Conservation (phyloP, 2,797 vertebrate genomes). For the Simalia tracyae region DNA sequence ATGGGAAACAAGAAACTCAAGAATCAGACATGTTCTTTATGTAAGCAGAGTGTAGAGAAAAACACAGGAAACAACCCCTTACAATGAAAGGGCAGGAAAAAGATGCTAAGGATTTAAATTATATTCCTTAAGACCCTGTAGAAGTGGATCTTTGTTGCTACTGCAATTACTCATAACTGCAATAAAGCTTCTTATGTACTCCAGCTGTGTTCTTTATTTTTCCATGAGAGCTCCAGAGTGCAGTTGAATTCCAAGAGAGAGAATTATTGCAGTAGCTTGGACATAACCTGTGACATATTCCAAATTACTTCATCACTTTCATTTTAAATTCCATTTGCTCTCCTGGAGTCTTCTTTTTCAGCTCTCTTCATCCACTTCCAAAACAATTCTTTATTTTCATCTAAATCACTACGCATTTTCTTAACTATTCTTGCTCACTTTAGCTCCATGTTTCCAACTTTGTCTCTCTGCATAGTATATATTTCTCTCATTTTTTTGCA, state of each 20-base stretch:
- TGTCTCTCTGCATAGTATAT: background rate
- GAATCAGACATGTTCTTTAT: background rate
- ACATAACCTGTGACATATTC: background rate
- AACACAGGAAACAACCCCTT: background rate
- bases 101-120: background rate
- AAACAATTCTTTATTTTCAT: background rate
- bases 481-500: background rate
- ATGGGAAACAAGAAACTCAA: background rate
- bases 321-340: background rate
- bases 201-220: background rate
- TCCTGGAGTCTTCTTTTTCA: background rate
- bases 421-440: background rate
- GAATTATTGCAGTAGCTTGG: background rate
- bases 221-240: background rate
- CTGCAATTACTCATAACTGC: background rate
- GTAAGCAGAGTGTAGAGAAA: background rate
- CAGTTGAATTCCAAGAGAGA: background rate
- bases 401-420: background rate
- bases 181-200: background rate
- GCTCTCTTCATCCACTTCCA: background rate
- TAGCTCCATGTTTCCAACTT: background rate
- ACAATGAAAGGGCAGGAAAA: background rate
- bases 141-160: background rate
- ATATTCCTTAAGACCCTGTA: background rate
- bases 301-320: background rate